A percentile compares a stretch with the other conserved stretches of the same genome.
These are phyloP conservation scores for Colletes gigas DNA, from an alignment of 1,140 invertebrate species.

Conservation along the genomic window DNA sequence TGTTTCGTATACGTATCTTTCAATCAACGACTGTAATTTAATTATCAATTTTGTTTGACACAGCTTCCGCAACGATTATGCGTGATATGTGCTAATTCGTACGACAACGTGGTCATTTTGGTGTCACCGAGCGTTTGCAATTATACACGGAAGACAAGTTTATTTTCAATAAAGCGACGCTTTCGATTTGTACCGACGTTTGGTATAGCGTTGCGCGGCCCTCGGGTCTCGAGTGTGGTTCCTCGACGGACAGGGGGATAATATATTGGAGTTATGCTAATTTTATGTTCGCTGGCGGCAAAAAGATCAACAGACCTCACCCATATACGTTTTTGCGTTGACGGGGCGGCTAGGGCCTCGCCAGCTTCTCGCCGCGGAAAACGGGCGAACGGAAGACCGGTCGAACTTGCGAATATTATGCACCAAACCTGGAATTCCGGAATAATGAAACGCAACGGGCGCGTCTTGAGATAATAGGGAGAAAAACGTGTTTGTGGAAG, in stretches of 20 bases:
- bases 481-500: background rate
- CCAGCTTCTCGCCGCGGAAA: slow-evolving; percentile 46
- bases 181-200: slow-evolving; percentile 38
- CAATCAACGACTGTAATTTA: no score
- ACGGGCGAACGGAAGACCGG: slow-evolving; percentile 30
- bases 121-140: slow-evolving; percentile 14
- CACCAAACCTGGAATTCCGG: slow-evolving; percentile 49
- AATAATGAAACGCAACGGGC: slow-evolving; percentile 50
- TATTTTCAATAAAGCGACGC: slow-evolving; percentile 52
- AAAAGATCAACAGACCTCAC: slow-evolving; percentile 60
- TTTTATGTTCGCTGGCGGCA: slow-evolving; percentile 66
- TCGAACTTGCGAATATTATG: slow-evolving; percentile 56
- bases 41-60: background rate
- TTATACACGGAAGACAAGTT: slow-evolving; percentile 44
- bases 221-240: slow-evolving; percentile 35
- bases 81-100: background rate
- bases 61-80: background rate
- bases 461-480: slow-evolving; percentile 11
- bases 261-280: slow-evolving; percentile 75
- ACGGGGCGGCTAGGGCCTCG: slow-evolving; percentile 45
- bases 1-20: no score
- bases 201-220: slow-evolving; percentile 16
- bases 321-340: slow-evolving; percentile 64
- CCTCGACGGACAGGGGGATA: slow-evolving; percentile 54
- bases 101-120: slow-evolving; percentile 24